Conservation (phyloP, 2,888 invertebrate species). For the Caenorhabditis uteleia region DNA sequence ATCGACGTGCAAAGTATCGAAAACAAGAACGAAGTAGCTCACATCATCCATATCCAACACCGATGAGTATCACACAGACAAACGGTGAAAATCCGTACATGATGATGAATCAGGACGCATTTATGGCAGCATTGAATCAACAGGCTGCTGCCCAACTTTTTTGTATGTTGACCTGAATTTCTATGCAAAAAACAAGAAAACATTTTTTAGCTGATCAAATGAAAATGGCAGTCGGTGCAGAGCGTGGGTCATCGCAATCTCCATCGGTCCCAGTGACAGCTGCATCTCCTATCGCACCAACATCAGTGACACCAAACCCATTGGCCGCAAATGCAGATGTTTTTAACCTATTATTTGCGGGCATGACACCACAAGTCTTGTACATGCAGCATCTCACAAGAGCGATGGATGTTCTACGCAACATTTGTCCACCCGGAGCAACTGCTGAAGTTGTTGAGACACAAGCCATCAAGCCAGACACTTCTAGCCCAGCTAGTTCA, state of each 20-base stretch:
- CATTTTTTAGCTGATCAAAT: slow-evolving; percentile 31
- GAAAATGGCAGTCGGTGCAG: slow-evolving; percentile 6
- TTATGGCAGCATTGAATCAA: slow-evolving; percentile 42
- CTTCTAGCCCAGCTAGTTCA: slow-evolving; percentile 3
- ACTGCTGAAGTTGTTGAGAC: slow-evolving; percentile 19
- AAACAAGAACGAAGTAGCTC: slow-evolving; percentile 53
- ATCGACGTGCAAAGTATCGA: slow-evolving; percentile 65
- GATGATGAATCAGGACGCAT: slow-evolving; percentile 39
- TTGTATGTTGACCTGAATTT: slow-evolving; percentile 15
- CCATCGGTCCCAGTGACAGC: slow-evolving; percentile 26
- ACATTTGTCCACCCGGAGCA: slow-evolving; percentile 18
- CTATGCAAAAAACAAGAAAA: not conserved
- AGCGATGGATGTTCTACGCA: slow-evolving; percentile 43
- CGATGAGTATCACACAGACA: slow-evolving; percentile 17
- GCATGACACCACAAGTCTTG: slow-evolving; percentile 36
- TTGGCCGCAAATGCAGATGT: slow-evolving; percentile 33
- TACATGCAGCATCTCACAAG: slow-evolving; percentile 39
- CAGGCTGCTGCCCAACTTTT: slow-evolving; percentile 40
- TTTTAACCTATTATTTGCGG: slow-evolving; percentile 36
- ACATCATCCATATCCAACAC: slow-evolving; percentile 45
- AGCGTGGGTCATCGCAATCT: slow-evolving; percentile 28
- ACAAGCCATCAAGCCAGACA: slow-evolving; percentile 9
- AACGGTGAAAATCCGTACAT: slow-evolving; percentile 35
- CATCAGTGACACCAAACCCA: slow-evolving; percentile 10
- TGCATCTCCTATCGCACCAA: slow-evolving; percentile 15